These are phyloP conservation scores for Gobionotothen gibberifrons DNA, from an alignment of 2,797 vertebrate genomes.

Conservation along the genomic window DNA sequence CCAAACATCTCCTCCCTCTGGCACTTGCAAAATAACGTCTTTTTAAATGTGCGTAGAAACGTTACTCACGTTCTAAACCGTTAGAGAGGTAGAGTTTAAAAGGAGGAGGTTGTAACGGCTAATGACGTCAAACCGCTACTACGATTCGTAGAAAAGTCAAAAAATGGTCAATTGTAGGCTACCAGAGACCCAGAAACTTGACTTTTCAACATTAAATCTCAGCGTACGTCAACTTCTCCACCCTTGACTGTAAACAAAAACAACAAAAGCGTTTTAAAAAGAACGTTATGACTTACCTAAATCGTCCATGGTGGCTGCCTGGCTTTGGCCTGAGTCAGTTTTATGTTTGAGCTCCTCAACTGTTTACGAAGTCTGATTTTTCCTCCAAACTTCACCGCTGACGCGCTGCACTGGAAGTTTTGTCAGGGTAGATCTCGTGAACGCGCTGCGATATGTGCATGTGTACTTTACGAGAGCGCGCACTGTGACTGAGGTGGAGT, in stretches of 20 bases:
- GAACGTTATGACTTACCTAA: conserved; percentile 74
- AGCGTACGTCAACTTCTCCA: conserved; percentile 58
- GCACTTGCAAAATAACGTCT: neutral
- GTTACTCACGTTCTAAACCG: neutral
- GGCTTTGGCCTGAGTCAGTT: conserved; percentile 20
- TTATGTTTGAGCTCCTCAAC: neutral
- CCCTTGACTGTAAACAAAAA: conserved; percentile 23
- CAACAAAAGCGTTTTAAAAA: neutral
- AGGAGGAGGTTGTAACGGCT: conserved; percentile 41
- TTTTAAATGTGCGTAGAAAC: neutral
- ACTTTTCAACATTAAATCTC: conserved; percentile 39
- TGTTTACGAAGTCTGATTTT: conserved; percentile 36
- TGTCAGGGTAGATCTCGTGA: conserved; percentile 51
- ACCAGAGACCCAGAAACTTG: conserved; percentile 13
- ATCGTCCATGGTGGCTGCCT: conserved; percentile 79
- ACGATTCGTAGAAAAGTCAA: conserved; percentile 14
- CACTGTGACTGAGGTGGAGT: neutral
- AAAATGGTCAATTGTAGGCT: neutral
- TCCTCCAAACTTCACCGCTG: conserved; percentile 57
- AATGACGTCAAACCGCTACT: conserved; percentile 47
- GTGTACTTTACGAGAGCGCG: conserved; percentile 62
- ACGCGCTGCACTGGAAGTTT: conserved; percentile 52
- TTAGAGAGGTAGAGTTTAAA: conserved; percentile 31
- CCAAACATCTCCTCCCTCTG: conserved; percentile 26
- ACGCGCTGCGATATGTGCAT: conserved; percentile 65